Conservation (phyloP, 2,797 vertebrate genomes). For the Malurus splendens region DNA sequence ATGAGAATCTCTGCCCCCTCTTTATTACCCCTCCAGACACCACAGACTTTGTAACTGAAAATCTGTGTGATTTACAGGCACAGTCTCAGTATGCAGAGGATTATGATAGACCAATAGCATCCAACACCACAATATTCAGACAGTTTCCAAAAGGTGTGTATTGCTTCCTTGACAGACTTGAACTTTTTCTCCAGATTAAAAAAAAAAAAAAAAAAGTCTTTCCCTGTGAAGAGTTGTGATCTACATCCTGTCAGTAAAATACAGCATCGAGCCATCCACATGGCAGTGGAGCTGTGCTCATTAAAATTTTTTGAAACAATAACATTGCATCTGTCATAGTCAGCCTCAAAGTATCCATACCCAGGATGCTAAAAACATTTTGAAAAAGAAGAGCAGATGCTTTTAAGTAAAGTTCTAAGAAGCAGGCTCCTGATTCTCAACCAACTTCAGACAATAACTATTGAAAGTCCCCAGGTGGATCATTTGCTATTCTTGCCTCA, state of each 20-base stretch:
- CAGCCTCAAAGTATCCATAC: conserved; percentile 35
- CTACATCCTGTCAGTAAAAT: background rate
- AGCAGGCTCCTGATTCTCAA: background rate
- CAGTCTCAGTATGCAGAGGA: background rate
- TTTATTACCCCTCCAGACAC: background rate
- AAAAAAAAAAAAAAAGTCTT: background rate
- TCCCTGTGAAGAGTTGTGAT: background rate
- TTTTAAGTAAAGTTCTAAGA: conserved; percentile 6
- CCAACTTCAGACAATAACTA: background rate
- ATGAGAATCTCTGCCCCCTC: background rate
- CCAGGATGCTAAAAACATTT: background rate
- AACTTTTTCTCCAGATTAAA: background rate
- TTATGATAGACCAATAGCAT: background rate
- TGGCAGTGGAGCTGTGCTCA: background rate
- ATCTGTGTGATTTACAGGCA: background rate
- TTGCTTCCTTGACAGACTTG: background rate
- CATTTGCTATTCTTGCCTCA: background rate
- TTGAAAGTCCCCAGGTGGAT: background rate
- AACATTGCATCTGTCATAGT: conserved; percentile 23
- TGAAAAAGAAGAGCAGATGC: conserved; percentile 50
- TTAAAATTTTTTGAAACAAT: conserved; percentile 53
- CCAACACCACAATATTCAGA: background rate
- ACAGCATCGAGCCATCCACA: background rate
- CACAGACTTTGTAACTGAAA: background rate
- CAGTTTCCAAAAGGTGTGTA: background rate